Base-by-base conservation (phyloP, 2,888 invertebrate genomes). In the Monoplex corrugatus region DNA sequence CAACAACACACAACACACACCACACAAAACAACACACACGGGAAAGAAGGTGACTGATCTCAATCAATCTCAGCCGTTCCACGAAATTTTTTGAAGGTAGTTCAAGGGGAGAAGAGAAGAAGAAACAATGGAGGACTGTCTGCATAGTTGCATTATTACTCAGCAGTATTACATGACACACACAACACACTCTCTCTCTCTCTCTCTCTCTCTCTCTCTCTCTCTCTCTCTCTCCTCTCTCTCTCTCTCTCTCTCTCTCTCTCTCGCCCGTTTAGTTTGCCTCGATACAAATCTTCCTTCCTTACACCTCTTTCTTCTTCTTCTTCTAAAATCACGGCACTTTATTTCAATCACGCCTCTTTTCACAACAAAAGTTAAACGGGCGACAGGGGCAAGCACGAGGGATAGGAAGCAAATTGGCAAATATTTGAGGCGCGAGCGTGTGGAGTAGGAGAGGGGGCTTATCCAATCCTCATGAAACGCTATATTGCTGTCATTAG, bases 401-500 rank as follows among this genome's bases (percentile, higher is more conserved):
- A 19, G 75, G 75, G 35, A 10, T 32, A 35, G 75, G 84, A 28
- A 38, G 57, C 35, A 44, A 86, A 68, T 68, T 38, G 83, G 88
- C 88, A 88, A 88, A 88, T 88, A 88, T 83, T 88, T 83, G 87
- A 78, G 40, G 75, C 87, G 35, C 44, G 28, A 44, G 43, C 68
- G n/a, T 72, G 57, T 85, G 40, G 87, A 80, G 28, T 1, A 35
- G 68, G 44, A 40, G 44, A 38, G 78, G 6, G 87, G 57, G 88
- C 88, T 88, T 88, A 88, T 88, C 88, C 68, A 88, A 88, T 88
- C 88, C 68, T 88, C 57, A 83, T 38, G 82, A 38, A n/a, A 57
- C 78, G 72, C 88, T 68, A 88, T 88, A 88, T 88, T 88, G 88
- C 88, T 88, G 88, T 83, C 88, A 88, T 88, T 82, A 80, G 40